Conservation (phyloP, 2,113 vertebrate genomes). For the Aegotheles bennettii region DNA sequence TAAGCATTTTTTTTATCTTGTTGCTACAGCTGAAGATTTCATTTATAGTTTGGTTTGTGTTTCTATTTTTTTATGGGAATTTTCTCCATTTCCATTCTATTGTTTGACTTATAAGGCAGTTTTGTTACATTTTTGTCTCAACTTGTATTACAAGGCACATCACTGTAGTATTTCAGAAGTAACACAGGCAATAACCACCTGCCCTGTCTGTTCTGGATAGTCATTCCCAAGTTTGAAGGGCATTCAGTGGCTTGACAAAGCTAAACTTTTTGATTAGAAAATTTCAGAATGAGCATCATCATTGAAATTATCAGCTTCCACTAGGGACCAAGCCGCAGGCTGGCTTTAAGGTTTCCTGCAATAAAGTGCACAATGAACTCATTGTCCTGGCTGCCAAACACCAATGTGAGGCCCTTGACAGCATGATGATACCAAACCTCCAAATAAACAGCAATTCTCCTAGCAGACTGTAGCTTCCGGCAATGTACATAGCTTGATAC, state of each 20-base stretch:
- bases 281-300: slow-evolving; percentile 10
- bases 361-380: slow-evolving; percentile 34
- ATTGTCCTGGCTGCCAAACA: slow-evolving; percentile 27
- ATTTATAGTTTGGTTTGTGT: neutral
- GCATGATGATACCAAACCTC: slow-evolving; percentile 53
- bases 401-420: slow-evolving; percentile 37
- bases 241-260: neutral
- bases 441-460: slow-evolving; percentile 69
- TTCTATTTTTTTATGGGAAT: neutral
- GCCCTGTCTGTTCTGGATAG: neutral
- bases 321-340: neutral
- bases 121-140: neutral
- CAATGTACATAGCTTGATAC: slow-evolving; percentile 62
- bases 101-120: neutral
- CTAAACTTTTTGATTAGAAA: slow-evolving; percentile 33
- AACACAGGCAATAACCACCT: neutral
- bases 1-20: neutral
- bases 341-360: slow-evolving; percentile 12
- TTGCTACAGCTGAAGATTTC: neutral
- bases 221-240: slow-evolving; percentile 9
- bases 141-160: rapidly evolving
- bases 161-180: neutral
- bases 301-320: slow-evolving; percentile 37
- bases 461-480: slow-evolving; percentile 55
- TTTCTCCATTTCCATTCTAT: neutral